Base-by-base conservation (phyloP, 2,113 vertebrate genomes). In the Physeter macrocephalus region DNA sequence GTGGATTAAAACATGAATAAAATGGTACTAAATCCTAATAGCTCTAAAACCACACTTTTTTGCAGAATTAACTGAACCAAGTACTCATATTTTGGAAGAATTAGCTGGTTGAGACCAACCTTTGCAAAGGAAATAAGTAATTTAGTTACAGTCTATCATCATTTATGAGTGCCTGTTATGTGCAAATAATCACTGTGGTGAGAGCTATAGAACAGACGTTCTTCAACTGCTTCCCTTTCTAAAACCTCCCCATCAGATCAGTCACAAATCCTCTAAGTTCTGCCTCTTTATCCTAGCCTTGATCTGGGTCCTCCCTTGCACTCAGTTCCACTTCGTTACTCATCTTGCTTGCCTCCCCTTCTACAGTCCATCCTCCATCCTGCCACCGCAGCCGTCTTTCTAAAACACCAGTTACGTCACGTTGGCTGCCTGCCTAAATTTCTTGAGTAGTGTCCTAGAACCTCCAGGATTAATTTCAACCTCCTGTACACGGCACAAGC, bases 391-490 rank as follows among this genome's bases (percentile, higher is more conserved):
- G 41, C 54, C 43, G 2, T 59, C 57, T 59, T 72, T n/a, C 43
- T 46, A 21, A 86, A 80, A 49, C 46, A 57, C 36, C 39, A 74
- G 17, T 9, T 59, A 94, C 0, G 34, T 49, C 39, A 15, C 1
- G 23, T 71, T 25, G 52, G 3, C 34, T 39, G 72, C 36, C 57
- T 64, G 64, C 36, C 54, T 69, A 9, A 5, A 34, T 64, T 49
- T 86, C 92, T 81, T 94, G 62, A 72, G 2, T 27, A 43, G 69
- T 84, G n/a, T 71, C 64, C 31, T 85, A 25, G 5, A 43, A 39
- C 20, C 43, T 86, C 72, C 74, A 91, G 85, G 66, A 43, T 23
- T 67, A 69, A 91, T 59, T 86, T 81, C 99, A 72, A 71, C 83
- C 8, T 98, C 98, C 17, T 67, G 5, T 0, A 6, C 13, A 21